Evolutionary conservation across 2,888 invertebrate species (phyloP).

Genomic region (Conops quadrifasciatus): DNA sequence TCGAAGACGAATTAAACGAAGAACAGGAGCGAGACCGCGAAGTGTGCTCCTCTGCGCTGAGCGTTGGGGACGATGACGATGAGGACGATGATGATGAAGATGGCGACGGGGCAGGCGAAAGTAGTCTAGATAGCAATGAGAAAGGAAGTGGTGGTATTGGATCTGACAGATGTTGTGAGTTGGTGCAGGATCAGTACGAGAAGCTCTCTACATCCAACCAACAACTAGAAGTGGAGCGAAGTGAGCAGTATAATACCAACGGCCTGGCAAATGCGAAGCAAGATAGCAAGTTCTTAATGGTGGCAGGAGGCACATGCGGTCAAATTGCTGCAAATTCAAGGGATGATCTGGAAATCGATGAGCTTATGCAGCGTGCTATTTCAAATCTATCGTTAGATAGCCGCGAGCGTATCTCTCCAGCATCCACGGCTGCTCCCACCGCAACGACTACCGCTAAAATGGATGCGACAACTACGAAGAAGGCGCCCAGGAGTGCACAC

Average conservation of each 20-base stretch:
- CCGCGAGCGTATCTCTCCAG: conserved; percentile 63
- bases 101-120: conserved; percentile 58
- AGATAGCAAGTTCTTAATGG: conserved; percentile 56
- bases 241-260: conserved; percentile 37
- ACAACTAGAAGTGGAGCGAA: conserved; percentile 45
- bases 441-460: conserved; percentile 41
- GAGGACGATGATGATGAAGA: conserved; percentile 35
- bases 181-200: conserved; percentile 53
- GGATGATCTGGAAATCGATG: conserved; percentile 65
- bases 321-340: conserved; percentile 53
- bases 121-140: conserved; percentile 60
- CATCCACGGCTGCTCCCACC: conserved; percentile 46
- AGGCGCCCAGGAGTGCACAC: conserved; percentile 22
- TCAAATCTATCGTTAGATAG: conserved; percentile 65
- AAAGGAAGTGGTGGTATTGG: conserved; percentile 49
- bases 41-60: conserved; percentile 57
- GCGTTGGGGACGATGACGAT: conserved; percentile 48
- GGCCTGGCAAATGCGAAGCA: conserved; percentile 46
- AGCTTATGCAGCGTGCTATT: conserved; percentile 65
- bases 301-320: conserved; percentile 43
- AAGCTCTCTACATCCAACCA: conserved; percentile 55
- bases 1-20: conserved; percentile 59
- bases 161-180: conserved; percentile 25
- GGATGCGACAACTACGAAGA: conserved; percentile 17
- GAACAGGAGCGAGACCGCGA: conserved; percentile 64